Evolutionary conservation across 2,797 vertebrate species (phyloP), one percentile per base, ranked within the genome.

Genomic region (Sebastes elongatus): DNA sequence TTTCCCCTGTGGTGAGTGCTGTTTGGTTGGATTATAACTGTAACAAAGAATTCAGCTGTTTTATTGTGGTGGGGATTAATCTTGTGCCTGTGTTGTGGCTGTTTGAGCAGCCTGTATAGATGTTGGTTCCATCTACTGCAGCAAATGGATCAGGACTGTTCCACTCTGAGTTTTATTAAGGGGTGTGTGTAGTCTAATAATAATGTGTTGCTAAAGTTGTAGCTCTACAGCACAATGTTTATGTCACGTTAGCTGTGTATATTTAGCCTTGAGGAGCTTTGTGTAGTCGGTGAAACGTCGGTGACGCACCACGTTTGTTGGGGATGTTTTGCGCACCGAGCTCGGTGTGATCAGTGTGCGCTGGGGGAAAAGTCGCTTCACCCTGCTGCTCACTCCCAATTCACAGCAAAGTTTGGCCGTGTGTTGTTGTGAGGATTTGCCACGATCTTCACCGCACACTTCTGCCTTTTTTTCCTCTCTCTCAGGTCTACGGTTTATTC

Each of bases 401-500:
- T 84, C 10, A 71, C 71, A 69, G 85, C 76, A 86, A 95, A 95
- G 90, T 95, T 95, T 89, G 53, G 25, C 67, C 35, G 38, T 57
- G 68, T 28, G 72, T 53, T 25, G 71, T 49, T 33, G 53, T 13
- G 61, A n/a, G 70, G 73, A 16, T 66, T 81, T 74, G 33, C 61
- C 27, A 60, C 62, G 59, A 64, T 70, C 52, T 20, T 86, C 46
- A 80, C 68, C 1, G 46, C 62, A 78, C 82, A 87, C 80, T 74
- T 91, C 8, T 90, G 49, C 55, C 3, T 49, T 2, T 16, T 14
- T 32, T 2, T 0, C 20, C 49, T 23, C 32, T 33, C 10, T 13
- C 42, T 7, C 42, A 96, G 96, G 92, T 94, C 76, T 94, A 83
- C 88, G 87, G 92, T 76, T 85, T 94, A 81, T 89, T 94, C 89